Evolutionary conservation across 2,888 invertebrate species (phyloP), one percentile per base, ranked within the genome.

Genomic region (Suillia variegata): DNA sequence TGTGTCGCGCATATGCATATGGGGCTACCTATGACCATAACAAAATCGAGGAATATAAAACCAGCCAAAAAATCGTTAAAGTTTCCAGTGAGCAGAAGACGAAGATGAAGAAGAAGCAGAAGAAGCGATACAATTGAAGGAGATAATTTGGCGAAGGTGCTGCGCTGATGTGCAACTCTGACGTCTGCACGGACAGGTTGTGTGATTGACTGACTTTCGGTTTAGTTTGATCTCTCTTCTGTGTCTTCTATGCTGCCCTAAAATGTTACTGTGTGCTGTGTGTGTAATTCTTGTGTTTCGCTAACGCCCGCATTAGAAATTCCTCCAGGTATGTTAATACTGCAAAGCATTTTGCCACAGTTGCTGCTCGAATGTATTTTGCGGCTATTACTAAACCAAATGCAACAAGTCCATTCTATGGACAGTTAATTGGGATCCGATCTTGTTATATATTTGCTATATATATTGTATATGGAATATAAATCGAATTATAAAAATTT

Each of bases 201-300:
- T n/a, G n/a, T 67, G 67, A 67, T 67, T 67, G 67, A 67, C 66
- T 67, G 67, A 67, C 67, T 67, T 67, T 66, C 66, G 65, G 66
- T 66, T 65, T 65, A 61, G 65, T 65, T 65, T 65, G 65, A 62
- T 66, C 63, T n/a, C n/a, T n/a, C n/a, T 65, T 54, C 53, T 65
- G 65, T 13, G 20, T 13, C 20, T 45, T 20, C 18, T n/a, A n/a
- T 45, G 17, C 45, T 8, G n/a, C 18, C 18, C n/a, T n/a, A n/a
- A n/a, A n/a, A n/a, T 38, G 38, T n/a, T 10, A n/a, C n/a, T n/a
- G 6, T 8, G 6, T 31, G 31, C 31, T 31, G 6, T 31, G 31
- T 12, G 31, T 12, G 6, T 31, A 31, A 31, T 31, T 10, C 38
- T 38, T 38, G 10, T n/a, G 6, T n/a, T 38, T 4, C 4, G 4